Base-by-base conservation (phyloP, 2,888 invertebrate genomes). In the Aspidiotus rigidus region DNA sequence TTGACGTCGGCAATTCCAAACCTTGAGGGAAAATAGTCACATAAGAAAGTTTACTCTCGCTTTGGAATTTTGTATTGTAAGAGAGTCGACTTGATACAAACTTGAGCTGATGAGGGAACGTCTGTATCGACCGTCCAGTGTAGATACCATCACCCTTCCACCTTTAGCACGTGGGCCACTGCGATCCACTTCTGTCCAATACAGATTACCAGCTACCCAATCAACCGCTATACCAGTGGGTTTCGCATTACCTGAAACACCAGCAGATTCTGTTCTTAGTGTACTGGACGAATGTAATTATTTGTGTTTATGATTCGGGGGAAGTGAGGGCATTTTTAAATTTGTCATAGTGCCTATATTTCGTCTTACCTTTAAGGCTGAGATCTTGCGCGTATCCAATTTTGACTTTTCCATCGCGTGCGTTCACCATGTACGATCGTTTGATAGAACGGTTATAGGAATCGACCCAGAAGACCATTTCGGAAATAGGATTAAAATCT, bases 381-480 rank as follows among this genome's bases (percentile, higher is more conserved):
- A 96, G 80, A 77, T 93, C 90, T 77, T 96, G 96, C 0, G 93
- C 89, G 75, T 83, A 87, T 69, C 93, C 91, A 67, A 85, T 86
- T 79, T 89, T 87, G 2, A 86, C 91, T 76, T 87, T 82, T 5
- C 91, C 90, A 71, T 86, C 81, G 40, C 83, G 79, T 0, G 90
- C 91, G 74, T 89, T 86, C 1, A 94, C 84, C 86, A 96, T 89
- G 77, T 89, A 92, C 0, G 95, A 93, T 0, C 97, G 83, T 77
- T 93, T 93, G 73, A 97, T 93, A 1, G 90, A 89, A 77, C 89
- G 88, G 71, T 92, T 89, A 75, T 90, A 89, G 73, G 90, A 89
- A 77, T 98, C 97, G 0, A 93, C 92, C 96, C 98, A 99, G 81
- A 93, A 98, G 69, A 98, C 81, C 77, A 93, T 90, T 77, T 93